Percentiles rank a stretch among this genome's conserved stretches.
Conservation (phyloP, 2,888 invertebrate genomes). For the Chelonus formosanus region DNA sequence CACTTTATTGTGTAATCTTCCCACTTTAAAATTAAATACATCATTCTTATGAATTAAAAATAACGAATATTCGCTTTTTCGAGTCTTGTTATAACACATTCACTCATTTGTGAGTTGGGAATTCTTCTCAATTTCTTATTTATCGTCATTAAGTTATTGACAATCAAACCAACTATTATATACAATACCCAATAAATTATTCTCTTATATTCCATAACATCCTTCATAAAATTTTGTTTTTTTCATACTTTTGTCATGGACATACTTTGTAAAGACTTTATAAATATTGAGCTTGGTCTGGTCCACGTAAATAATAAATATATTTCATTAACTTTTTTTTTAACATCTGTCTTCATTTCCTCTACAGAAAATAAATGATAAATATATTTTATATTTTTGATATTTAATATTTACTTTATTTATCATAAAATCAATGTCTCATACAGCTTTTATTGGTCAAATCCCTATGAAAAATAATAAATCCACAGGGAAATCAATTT, state of each 20-base stretch:
- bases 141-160: background rate
- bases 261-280: conserved; percentile 63
- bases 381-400: conserved; percentile 13
- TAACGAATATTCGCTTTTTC: too few relatives aligned
- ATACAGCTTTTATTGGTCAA: too few relatives aligned
- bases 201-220: conserved; percentile 44
- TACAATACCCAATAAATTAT: conserved; percentile 50
- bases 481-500: background rate
- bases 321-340: conserved; percentile 44
- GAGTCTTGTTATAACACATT: too few relatives aligned
- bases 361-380: conserved; percentile 9
- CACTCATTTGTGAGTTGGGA: too few relatives aligned
- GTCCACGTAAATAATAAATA: conserved; percentile 60
- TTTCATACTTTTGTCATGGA: conserved; percentile 48
- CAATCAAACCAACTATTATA: conserved; percentile 6
- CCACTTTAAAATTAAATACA: too few relatives aligned
- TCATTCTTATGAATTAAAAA: too few relatives aligned
- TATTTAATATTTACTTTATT: background rate
- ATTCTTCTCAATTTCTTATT: too few relatives aligned
- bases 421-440: conserved; percentile 13
- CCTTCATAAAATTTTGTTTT: conserved; percentile 27
- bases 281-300: conserved; percentile 66
- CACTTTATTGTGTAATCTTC: too few relatives aligned
- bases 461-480: too few relatives aligned
- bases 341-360: conserved; percentile 17